Base-by-base conservation (phyloP, 23 tunicate genomes). In the Styela clava region DNA sequence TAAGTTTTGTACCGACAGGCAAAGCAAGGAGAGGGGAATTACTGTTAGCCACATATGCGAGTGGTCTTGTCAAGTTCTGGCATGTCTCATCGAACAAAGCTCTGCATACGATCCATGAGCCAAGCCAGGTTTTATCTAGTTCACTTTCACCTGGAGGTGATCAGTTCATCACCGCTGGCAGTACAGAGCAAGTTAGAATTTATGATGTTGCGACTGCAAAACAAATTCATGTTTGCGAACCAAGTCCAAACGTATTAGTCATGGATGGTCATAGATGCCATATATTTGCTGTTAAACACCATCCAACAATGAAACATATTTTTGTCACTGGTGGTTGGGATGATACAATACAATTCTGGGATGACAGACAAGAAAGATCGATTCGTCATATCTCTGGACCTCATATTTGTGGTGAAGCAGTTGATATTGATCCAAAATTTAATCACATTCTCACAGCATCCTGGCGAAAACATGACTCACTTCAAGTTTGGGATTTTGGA, bases 291-390 rank as follows among this genome's bases (percentile, higher is more conserved):
- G 34, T 90, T 0, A 95, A 90, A 52, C 84, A 90, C 52, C 96
- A 95, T 74, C 99, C 99, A 0, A 20, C 31, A 16, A 33, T 67
- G 24, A 69, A 82, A 2, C 25, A 79, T n/a, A 20, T 63, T 31
- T 95, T 95, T 62, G 35, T 89, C 5, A 91, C 99, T 19, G 99
- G 99, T 3, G 99, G 99, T 3, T 95, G 99, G 99, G 99, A 95
- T 76, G 93, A 95, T 65, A 95, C 99, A 12, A 36, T 95, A 24
- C 99, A 95, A 62, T 83, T 90, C 44, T 95, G 99, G 99, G 95
- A 88, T 74, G 74, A 78, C 27, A 73, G 95, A 64, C 91, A 85
- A 62, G 78, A 68, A 16, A 86, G 85, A 1, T 33, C 85, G 20
- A 25, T 29, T 1, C 35, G 95, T 30, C 81, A 88, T 25, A 90